A percentile compares a stretch with the other conserved stretches of the same genome.
phyloP scores from a whole-genome alignment of 1,140 invertebrate species.

The Ceratosolen solmsi region DNA sequence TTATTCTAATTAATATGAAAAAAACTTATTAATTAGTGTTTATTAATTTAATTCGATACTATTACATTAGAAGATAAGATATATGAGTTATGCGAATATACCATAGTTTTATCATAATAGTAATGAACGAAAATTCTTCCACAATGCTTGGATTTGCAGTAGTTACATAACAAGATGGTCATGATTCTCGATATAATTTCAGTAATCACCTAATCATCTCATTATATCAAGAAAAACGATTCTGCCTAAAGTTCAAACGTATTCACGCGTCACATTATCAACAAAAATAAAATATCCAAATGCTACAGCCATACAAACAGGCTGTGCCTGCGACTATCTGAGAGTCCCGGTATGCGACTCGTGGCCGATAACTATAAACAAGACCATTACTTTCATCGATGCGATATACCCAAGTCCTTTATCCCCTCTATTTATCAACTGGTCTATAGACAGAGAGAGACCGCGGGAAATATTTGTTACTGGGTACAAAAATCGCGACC shows the following conservation, averaged over 20 bases:
- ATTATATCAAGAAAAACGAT: neutral
- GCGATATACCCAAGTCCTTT: slow-evolving; percentile 19
- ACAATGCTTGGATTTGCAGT: too few species aligned
- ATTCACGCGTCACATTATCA: neutral
- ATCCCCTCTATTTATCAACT: slow-evolving; percentile 62
- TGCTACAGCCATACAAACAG: neutral
- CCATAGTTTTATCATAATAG: too few species aligned
- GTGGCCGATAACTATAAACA: slow-evolving; percentile 63
- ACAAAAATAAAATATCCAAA: slow-evolving; percentile 1
- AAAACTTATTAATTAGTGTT: too few species aligned
- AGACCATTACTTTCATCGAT: slow-evolving; percentile 63
- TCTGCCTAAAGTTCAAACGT: neutral
- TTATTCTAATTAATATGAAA: too few species aligned
- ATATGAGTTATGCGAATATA: too few species aligned
- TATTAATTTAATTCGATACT: too few species aligned
- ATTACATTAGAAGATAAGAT: too few species aligned
- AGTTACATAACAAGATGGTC: too few species aligned
- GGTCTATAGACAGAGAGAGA: slow-evolving; percentile 27
- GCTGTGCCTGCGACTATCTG: neutral
- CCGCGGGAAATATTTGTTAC: neutral
- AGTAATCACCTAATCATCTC: neutral
- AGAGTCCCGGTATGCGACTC: slow-evolving; percentile 57
- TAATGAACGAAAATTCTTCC: too few species aligned
- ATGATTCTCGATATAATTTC: neutral
- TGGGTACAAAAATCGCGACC: neutral